Percentiles rank a stretch among this genome's conserved stretches.
Evolutionary conservation across 2,888 invertebrate genomes (phyloP).

Genomic region (Beris chalybata): DNA sequence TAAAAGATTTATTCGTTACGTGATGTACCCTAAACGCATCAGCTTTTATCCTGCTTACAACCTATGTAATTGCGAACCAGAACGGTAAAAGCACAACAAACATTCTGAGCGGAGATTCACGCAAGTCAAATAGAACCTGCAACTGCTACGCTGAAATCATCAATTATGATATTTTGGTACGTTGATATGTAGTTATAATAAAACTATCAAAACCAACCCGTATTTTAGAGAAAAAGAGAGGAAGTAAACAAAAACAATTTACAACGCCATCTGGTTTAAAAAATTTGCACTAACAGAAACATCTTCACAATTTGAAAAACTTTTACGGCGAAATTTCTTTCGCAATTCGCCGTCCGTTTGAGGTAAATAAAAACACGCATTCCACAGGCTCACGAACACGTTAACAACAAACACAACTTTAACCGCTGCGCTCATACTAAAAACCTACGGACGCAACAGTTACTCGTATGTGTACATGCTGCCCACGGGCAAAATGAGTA

Average conservation of each 20-base stretch:
- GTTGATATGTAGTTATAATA: too few species aligned
- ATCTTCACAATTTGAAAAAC: conserved; percentile 38
- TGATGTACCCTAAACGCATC: too few species aligned
- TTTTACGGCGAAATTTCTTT: conserved; percentile 35
- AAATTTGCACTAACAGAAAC: conserved; percentile 42
- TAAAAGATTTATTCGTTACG: too few species aligned
- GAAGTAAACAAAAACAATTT: conserved; percentile 33
- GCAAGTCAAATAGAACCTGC: too few species aligned
- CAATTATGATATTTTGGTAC: too few species aligned
- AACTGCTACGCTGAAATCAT: too few species aligned
- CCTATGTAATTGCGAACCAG: too few species aligned
- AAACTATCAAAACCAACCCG: too few species aligned
- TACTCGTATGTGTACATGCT: conserved; percentile 11
- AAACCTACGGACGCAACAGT: conserved; percentile 17
- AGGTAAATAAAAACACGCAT: conserved; percentile 26
- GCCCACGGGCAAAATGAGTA: too few species aligned
- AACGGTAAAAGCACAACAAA: too few species aligned
- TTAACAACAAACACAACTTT: conserved; percentile 15
- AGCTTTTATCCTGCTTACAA: too few species aligned
- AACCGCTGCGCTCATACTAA: not conserved
- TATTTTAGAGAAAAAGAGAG: conserved; percentile 19
- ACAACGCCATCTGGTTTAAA: conserved; percentile 45
- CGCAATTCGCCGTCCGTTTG: conserved; percentile 26
- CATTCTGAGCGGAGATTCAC: too few species aligned
- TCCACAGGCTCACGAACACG: conserved; percentile 11